Percentiles rank a stretch among this genome's conserved stretches.
Evolutionary conservation across 2,113 vertebrate genomes (phyloP).

Genomic region (Casuarius casuarius): DNA sequence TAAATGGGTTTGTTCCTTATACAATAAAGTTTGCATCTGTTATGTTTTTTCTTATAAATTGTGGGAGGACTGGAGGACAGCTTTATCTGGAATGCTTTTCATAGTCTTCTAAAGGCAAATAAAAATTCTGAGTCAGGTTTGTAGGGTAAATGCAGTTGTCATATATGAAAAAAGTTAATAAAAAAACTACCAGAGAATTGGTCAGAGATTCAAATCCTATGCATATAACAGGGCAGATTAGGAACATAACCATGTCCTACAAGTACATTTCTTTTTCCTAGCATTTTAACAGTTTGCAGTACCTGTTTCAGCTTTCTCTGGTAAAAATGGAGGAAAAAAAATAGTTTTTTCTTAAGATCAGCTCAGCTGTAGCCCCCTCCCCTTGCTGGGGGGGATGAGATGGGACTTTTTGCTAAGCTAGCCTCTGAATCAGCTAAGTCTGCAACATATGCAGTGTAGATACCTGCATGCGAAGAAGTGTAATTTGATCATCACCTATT

Average conservation of each 20-base stretch:
- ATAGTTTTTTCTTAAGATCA: background rate
- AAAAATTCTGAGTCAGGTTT: background rate
- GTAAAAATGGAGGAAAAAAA: background rate
- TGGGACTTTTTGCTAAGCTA: background rate
- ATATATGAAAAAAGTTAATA: too few relatives aligned
- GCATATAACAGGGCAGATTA: background rate
- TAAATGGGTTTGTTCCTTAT: constrained; percentile 26
- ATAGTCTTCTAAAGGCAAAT: background rate
- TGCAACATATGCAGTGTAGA: background rate
- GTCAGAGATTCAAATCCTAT: background rate
- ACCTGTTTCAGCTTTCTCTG: background rate
- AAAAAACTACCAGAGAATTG: background rate
- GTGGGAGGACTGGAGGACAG: background rate
- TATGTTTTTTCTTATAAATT: background rate
- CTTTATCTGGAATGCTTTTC: background rate
- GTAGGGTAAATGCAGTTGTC: background rate
- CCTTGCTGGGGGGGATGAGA: background rate
- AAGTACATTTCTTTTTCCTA: background rate
- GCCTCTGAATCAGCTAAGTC: background rate
- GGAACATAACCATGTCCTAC: background rate
- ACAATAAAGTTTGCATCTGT: background rate
- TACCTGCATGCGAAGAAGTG: background rate
- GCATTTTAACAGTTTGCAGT: background rate
- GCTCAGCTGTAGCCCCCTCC: too few relatives aligned
- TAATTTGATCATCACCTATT: background rate